Base-by-base conservation (phyloP, 2,113 vertebrate species). In the Silurus meridionalis region DNA sequence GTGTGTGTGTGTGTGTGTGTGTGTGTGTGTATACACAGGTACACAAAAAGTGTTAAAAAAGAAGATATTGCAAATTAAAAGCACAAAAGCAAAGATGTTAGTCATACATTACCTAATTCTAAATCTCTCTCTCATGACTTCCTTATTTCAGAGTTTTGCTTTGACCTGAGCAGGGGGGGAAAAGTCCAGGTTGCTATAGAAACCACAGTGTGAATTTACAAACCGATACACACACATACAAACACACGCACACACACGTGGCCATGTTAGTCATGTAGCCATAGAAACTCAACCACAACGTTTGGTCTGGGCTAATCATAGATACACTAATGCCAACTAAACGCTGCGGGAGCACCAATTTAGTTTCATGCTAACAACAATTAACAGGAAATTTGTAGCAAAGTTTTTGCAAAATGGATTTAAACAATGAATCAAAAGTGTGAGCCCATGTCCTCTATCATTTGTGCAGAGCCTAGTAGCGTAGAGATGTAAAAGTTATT, bases 61-160 rank as follows among this genome's bases (percentile, higher is more conserved):
- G 9, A 74, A 10, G 46, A 74, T 19, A 72, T 72, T 50, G 46
- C 46, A 74, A 1, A 48, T 74, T 3, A 52, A 75, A 53, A 75
- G 10, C 48, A 75, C 7, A 53, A 58, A 79, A 58, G 77, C 15
- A 8, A 17, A 8, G 25, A 78, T 78, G 46, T 21, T 52, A 23
- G 37, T 80, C 58, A 23, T 21, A n/a, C 28, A 50, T 81, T 46
- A 19, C 79, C 63, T 63, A 61, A 48, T 81, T 81, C 79, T 58
- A 21, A 25, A 46, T 63, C 52, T 82, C 58, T 64, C 6, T 48
- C 21, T 50, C 23, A 64, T 63, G 61, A 64, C 60, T 82, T 82
- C 80, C 80, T 82, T 64, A 15, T 64, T 82, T 82, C 80, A n/a
- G 21, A 82, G 28, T 82, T 82, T 82, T 64, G 46, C 46, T 64